Conservation (phyloP, 2,888 invertebrate species). For the Chrysopilus asiliformis region DNA sequence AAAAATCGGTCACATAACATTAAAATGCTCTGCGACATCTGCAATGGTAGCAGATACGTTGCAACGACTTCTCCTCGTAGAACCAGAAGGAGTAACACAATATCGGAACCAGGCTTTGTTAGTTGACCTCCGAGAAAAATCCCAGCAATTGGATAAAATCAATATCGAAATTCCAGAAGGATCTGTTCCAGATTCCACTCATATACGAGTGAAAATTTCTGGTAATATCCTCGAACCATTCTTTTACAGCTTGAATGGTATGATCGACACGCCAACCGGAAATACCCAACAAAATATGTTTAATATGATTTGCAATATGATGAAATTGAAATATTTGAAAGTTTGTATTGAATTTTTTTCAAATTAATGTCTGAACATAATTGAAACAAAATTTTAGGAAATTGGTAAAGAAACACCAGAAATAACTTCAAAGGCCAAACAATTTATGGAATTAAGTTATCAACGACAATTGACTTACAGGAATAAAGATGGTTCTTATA, state of each 20-base stretch:
- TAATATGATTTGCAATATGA: conserved; percentile 54
- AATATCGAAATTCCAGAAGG: conserved; percentile 62
- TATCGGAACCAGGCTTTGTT: conserved; percentile 59
- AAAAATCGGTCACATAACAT: conserved; percentile 53
- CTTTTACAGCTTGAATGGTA: conserved; percentile 56
- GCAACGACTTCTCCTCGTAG: conserved; percentile 55
- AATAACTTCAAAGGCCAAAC: conserved; percentile 44
- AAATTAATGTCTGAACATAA: background rate
- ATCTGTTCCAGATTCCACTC: conserved; percentile 57
- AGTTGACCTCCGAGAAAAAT: conserved; percentile 48
- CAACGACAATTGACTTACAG: too few species aligned
- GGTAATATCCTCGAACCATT: conserved; percentile 68
- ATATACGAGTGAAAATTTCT: conserved; percentile 54
- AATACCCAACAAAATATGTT: conserved; percentile 55
- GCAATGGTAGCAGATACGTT: conserved; percentile 67
- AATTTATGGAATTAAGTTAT: conserved; percentile 46
- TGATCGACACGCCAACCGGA: conserved; percentile 67
- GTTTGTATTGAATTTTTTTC: conserved; percentile 24
- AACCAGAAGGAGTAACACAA: conserved; percentile 68
- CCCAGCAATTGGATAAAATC: conserved; percentile 42
- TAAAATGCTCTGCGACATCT: conserved; percentile 65
- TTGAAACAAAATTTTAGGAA: conserved; percentile 35
- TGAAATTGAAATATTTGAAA: conserved; percentile 51
- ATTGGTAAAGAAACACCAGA: conserved; percentile 52
- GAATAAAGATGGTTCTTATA: too few species aligned